phyloP scores from a whole-genome alignment of 2,113 vertebrate genomes.

The Vulpes ferrilata region DNA sequence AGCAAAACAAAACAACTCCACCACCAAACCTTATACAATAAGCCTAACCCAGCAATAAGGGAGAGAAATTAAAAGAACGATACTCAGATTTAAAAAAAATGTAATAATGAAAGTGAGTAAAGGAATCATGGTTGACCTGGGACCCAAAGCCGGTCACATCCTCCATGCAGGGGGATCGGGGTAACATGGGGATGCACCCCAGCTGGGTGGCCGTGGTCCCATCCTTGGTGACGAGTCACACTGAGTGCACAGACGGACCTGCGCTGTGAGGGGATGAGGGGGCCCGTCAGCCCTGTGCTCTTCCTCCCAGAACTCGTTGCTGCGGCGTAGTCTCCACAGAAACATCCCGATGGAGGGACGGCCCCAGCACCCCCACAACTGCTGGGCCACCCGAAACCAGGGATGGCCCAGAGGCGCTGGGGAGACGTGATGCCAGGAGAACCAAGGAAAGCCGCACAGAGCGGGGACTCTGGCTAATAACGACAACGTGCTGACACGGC shows the following conservation, averaged over 20 bases:
- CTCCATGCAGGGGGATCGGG: no score
- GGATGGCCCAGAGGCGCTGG: neutral
- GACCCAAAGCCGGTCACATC: neutral
- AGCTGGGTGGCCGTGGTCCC: neutral
- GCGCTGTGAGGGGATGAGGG: accelerated
- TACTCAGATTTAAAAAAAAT: neutral
- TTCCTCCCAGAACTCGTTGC: neutral
- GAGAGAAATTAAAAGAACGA: neutral
- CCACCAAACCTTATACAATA: neutral
- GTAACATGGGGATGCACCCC: accelerated
- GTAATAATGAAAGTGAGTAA: neutral
- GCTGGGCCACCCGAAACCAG: neutral
- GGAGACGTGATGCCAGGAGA: neutral
- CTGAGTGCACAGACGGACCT: neutral
- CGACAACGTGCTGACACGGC: accelerated
- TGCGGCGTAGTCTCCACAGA: no score
- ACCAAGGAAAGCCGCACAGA: no score
- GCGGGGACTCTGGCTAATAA: neutral
- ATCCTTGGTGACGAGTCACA: accelerated
- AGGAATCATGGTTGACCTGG: neutral
- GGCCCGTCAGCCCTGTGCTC: neutral
- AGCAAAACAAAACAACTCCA: neutral
- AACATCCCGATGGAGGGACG: accelerated
- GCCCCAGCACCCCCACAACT: neutral
- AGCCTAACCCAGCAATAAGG: no score